phyloP scores from a whole-genome alignment of 2,888 invertebrate species.

The Monopis laevigella region DNA sequence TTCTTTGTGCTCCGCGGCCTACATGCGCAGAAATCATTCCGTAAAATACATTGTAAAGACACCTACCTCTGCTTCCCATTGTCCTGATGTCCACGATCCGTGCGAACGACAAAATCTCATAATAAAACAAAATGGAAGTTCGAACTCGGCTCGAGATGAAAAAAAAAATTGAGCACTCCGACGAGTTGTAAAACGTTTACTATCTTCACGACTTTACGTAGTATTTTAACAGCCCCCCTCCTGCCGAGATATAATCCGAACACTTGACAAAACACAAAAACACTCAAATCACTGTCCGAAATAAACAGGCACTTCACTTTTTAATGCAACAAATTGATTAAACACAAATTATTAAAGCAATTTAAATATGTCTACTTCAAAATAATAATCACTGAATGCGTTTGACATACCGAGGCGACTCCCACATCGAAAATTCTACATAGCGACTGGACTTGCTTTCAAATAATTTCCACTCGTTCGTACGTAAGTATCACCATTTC shows the following conservation, averaged over 20 bases:
- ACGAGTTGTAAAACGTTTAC: constrained; percentile 64
- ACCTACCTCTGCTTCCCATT: constrained; percentile 63
- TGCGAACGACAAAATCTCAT: constrained; percentile 61
- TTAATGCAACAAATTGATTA: constrained; percentile 28
- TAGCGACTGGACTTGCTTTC: constrained; percentile 61
- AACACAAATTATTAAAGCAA: constrained; percentile 45
- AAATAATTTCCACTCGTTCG: constrained; percentile 60
- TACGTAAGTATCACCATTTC: constrained; percentile 60
- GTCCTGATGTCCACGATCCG: constrained; percentile 41
- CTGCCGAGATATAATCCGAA: constrained; percentile 49
- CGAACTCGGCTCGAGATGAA: constrained; percentile 51
- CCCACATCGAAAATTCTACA: constrained; percentile 66
- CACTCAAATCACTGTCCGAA: constrained; percentile 40
- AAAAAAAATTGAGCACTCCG: constrained; percentile 50
- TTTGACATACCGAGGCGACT: constrained; percentile 64
- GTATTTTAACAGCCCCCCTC: constrained; percentile 66
- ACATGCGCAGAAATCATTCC: constrained; percentile 52
- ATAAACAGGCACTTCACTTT: constrained; percentile 37
- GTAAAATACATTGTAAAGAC: constrained; percentile 23
- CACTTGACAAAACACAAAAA: constrained; percentile 44
- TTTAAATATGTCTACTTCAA: constrained; percentile 52
- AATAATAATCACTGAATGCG: constrained; percentile 62
- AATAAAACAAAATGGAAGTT: constrained; percentile 66
- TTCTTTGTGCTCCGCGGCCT: constrained; percentile 45
- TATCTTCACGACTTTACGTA: constrained; percentile 64